phyloP scores from a whole-genome alignment of 2,888 invertebrate species.

The Noctua pronuba region DNA sequence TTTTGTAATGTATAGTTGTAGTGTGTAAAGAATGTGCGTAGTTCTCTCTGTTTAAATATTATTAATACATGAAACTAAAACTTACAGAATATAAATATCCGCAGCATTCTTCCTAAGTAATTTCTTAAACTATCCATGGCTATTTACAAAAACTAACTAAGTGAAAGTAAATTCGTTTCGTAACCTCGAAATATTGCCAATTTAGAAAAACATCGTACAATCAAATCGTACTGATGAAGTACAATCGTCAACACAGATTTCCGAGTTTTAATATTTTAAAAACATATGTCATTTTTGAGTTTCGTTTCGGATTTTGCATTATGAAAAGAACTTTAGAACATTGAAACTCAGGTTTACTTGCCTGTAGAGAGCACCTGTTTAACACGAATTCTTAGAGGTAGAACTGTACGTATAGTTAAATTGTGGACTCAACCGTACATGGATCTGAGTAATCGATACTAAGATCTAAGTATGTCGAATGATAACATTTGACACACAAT shows the following conservation, averaged over 20 bases:
- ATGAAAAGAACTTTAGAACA: neutral
- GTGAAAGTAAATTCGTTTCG: neutral
- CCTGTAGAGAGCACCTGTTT: neutral
- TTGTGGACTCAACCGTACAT: conserved; percentile 1
- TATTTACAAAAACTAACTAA: conserved; percentile 37
- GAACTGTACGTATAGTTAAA: neutral
- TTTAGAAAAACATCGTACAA: conserved; percentile 27
- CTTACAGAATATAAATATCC: conserved; percentile 34
- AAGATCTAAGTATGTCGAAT: neutral
- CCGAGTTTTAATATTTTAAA: neutral
- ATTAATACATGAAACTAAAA: neutral
- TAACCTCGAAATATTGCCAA: neutral
- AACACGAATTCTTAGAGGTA: neutral
- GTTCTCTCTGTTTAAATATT: neutral
- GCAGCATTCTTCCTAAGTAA: conserved; percentile 32
- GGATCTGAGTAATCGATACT: neutral
- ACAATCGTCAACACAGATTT: conserved; percentile 22
- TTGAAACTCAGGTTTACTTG: neutral
- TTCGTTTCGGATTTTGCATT: neutral
- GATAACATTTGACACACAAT: neutral
- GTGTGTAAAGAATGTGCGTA: too few relatives aligned
- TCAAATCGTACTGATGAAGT: conserved; percentile 12
- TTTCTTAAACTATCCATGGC: conserved; percentile 16
- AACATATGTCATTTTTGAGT: neutral
- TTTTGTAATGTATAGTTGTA: too few relatives aligned